Base-by-base conservation (phyloP, 2,888 invertebrate genomes). In the Drosophila yooni region DNA sequence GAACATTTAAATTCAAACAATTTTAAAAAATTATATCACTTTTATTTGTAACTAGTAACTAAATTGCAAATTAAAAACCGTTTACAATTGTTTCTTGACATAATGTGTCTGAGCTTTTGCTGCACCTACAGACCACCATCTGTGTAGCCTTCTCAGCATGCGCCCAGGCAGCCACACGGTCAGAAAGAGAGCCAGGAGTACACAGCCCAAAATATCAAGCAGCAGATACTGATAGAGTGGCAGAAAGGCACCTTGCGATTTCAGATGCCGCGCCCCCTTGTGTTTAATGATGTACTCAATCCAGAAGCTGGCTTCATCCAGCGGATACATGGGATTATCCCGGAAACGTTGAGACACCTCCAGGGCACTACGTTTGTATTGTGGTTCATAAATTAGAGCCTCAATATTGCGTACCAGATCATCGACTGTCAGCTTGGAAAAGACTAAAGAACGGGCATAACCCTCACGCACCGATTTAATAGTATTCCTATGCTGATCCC, bases 271-370 rank as follows among this genome's bases (percentile, higher is more conserved):
- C 0, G 94, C 94, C 0, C 93, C 94, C 5, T 92, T 91, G 75
- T 94, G 92, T 50, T 93, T 87, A 10, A 92, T 93, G 0, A 95
- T 93, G 89, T 95, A 95, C 88, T 95, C 95, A 40, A 95, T 94
- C 95, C 95, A 95, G 89, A 94, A 95, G 56, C 94, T 93, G 15
- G 95, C 94, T 52, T 94, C 94, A 3, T 95, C 94, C 83, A 95
- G 84, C 2, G 95, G 94, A 63, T 94, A 93, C 70, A 94, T 91
- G 0, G 94, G 94, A 82, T 94, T 94, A 82, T 95, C 95, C 40
- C 93, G 93, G 88, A 94, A 95, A 21, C 94, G 89, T 25, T 88
- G 87, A 0, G 94, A 94, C 2, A 94, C 83, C 81, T 93, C 93
- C 76, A 94, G 86, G 0, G 94, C 94, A 63, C 92, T 91, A 21